These are phyloP conservation scores for Taurulus bubalis DNA, from an alignment of 2,113 vertebrate species.

Conservation along the genomic window DNA sequence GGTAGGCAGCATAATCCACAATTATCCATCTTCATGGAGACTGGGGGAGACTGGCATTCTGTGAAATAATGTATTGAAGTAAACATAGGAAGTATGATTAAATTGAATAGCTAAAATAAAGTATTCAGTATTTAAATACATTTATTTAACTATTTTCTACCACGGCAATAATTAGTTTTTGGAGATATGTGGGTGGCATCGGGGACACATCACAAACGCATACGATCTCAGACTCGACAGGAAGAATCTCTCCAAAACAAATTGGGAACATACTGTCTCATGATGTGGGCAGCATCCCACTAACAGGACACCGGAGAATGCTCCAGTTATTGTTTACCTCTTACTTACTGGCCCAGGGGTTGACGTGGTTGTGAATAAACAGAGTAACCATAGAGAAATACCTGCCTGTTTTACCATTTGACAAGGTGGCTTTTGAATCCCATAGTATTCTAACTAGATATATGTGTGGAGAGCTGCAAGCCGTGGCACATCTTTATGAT, in stretches of 20 bases:
- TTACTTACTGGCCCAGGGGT: background rate
- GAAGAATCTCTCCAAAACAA: background rate
- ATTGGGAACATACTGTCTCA: background rate
- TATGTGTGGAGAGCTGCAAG: slow-evolving; percentile 54
- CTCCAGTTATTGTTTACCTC: slow-evolving; percentile 26
- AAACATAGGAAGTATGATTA: background rate
- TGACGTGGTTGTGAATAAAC: slow-evolving; percentile 27
- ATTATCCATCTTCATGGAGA: background rate
- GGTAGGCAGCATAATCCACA: background rate
- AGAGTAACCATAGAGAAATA: slow-evolving; percentile 56
- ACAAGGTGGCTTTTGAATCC: slow-evolving; percentile 54
- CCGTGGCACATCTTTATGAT: slow-evolving; percentile 65
- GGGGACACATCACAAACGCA: background rate
- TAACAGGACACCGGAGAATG: slow-evolving; percentile 10
- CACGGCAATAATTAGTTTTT: background rate
- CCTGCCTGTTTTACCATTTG: slow-evolving; percentile 27
- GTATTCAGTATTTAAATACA: background rate
- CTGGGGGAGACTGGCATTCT: too few species aligned
- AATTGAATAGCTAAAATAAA: background rate
- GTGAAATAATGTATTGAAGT: background rate
- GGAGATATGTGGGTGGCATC: background rate
- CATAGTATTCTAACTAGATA: slow-evolving; percentile 57
- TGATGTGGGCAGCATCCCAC: background rate
- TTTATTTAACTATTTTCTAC: background rate
- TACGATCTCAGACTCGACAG: background rate